Evolutionary conservation across 2,113 vertebrate genomes (phyloP).

Genomic region (Herpailurus yagouaroundi): DNA sequence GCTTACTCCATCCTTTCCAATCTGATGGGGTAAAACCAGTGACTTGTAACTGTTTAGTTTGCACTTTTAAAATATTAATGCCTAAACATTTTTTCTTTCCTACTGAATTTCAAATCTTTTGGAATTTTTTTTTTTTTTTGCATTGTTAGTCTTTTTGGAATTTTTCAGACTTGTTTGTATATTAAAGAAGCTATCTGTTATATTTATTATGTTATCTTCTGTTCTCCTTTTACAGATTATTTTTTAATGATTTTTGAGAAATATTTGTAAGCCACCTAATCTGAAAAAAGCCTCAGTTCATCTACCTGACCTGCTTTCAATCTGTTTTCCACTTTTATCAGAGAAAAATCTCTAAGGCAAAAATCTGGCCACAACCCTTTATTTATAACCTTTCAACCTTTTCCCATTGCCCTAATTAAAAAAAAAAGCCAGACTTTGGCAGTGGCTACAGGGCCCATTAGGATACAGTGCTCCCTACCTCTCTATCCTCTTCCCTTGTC

Average conservation of each 20-base stretch:
- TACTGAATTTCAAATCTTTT: neutral
- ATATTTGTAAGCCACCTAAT: neutral
- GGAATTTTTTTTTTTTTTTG: conserved; percentile 13
- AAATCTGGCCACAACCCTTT: neutral
- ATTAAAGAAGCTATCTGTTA: neutral
- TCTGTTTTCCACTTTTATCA: neutral
- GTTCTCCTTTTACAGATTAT: neutral
- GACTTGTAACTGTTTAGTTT: neutral
- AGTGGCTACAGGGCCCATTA: too few relatives aligned
- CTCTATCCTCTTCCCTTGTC: too few relatives aligned
- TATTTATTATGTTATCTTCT: neutral
- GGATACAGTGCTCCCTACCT: neutral
- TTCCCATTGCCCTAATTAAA: neutral
- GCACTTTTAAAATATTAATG: neutral
- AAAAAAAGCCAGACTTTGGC: neutral
- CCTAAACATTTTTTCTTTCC: neutral
- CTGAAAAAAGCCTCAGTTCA: neutral
- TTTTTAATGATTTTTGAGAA: neutral
- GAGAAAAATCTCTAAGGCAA: neutral
- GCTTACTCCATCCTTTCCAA: neutral
- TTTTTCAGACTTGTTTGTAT: neutral
- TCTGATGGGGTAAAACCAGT: neutral
- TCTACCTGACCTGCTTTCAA: neutral
- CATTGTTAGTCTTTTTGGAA: neutral
- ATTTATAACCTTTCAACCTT: neutral